Conservation (phyloP, 2,113 vertebrate genomes). For the Hypomesus transpacificus region DNA sequence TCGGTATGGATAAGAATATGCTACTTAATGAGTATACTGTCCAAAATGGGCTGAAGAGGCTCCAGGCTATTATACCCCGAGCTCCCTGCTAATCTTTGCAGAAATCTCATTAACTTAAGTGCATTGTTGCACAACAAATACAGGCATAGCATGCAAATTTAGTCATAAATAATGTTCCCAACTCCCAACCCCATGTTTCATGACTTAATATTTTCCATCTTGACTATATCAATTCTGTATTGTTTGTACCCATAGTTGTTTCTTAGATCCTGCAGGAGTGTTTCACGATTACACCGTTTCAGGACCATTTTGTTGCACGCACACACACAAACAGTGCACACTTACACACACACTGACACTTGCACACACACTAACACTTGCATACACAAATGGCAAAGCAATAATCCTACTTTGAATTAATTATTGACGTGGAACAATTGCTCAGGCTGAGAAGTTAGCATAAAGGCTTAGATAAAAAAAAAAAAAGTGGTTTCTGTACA, state of each 20-base stretch:
- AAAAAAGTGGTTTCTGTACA: too few species aligned
- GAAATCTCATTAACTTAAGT: constrained; percentile 55
- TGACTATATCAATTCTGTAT: background rate
- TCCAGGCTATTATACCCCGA: constrained; percentile 21
- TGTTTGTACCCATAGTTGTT: background rate
- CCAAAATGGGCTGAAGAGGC: constrained; percentile 18
- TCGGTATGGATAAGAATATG: constrained; percentile 35
- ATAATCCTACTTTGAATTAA: too few species aligned
- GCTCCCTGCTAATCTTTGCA: constrained; percentile 43
- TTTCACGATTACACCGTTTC: too few species aligned
- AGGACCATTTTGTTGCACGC: too few species aligned
- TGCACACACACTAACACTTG: too few species aligned
- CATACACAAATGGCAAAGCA: too few species aligned
- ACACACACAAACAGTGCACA: too few species aligned
- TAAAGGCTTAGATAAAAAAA: too few species aligned
- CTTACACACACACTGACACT: too few species aligned
- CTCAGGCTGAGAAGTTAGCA: too few species aligned
- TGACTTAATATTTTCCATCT: background rate
- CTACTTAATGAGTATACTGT: constrained; percentile 27
- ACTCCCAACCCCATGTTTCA: background rate
- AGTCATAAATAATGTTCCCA: constrained; percentile 40
- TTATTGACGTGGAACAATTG: too few species aligned
- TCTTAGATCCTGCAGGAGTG: too few species aligned
- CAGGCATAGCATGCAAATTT: constrained; percentile 40
- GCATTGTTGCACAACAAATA: constrained; percentile 34